Percentiles rank a stretch among this genome's conserved stretches.
These are phyloP conservation scores for Chorisops tibialis DNA, from an alignment of 2,888 invertebrate species.

Conservation along the genomic window DNA sequence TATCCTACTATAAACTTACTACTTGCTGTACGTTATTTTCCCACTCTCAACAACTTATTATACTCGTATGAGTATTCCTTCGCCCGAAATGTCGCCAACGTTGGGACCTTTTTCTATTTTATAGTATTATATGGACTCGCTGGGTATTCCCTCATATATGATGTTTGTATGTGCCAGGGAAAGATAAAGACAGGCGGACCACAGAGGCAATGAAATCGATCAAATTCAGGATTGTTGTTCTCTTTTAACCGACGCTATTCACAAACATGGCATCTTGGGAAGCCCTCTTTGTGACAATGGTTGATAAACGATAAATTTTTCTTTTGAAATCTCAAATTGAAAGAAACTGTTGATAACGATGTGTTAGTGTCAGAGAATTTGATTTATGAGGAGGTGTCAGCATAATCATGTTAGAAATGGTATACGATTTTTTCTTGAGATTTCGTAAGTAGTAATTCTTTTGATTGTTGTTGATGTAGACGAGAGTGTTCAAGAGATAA, in stretches of 20 bases:
- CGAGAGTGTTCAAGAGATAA: too few relatives aligned
- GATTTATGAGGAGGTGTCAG: slow-evolving; percentile 23
- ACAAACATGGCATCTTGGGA: not conserved
- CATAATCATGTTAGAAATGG: not conserved
- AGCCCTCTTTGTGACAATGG: slow-evolving; percentile 7
- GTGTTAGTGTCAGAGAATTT: slow-evolving; percentile 9
- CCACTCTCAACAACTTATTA: too few relatives aligned
- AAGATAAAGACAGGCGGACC: not conserved
- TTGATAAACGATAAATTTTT: slow-evolving; percentile 28
- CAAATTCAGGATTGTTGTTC: slow-evolving; percentile 2
- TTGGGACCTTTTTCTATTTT: not conserved
- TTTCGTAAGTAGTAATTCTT: too few relatives aligned
- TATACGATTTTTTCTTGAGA: too few relatives aligned
- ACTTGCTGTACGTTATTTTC: too few relatives aligned
- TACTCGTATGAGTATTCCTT: not conserved
- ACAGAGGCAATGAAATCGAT: slow-evolving; percentile 13
- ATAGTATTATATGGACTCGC: not conserved
- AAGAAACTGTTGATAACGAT: slow-evolving; percentile 27
- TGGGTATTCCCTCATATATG: too few relatives aligned
- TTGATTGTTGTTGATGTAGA: too few relatives aligned
- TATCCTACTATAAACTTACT: too few relatives aligned
- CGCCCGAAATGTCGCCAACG: not conserved
- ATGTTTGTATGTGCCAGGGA: too few relatives aligned
- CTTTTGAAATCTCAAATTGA: slow-evolving; percentile 29
- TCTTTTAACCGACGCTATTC: not conserved